A percentile compares a stretch with the other conserved stretches of the same genome.
These are phyloP conservation scores for Phrynosoma platyrhinos DNA, from an alignment of 2,113 vertebrate genomes.

Conservation along the genomic window DNA sequence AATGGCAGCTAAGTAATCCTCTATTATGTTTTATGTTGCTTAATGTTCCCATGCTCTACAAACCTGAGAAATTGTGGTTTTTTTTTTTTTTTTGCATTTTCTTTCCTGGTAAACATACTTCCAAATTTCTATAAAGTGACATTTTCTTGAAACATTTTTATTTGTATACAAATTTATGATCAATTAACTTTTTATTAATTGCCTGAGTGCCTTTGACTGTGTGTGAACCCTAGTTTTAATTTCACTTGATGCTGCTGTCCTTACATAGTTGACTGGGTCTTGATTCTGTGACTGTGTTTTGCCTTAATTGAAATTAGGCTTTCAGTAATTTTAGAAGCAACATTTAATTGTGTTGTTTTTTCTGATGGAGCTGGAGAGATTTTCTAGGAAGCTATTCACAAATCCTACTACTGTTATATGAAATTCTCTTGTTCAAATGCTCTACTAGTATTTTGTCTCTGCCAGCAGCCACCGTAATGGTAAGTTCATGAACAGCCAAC, in stretches of 20 bases:
- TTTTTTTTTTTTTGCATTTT: not conserved
- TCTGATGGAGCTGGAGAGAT: slow-evolving; percentile 1
- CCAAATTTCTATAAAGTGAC: not conserved
- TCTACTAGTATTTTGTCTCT: not conserved
- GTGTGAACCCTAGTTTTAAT: not conserved
- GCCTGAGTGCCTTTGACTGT: not conserved
- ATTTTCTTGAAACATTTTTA: not conserved
- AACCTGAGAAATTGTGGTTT: not conserved
- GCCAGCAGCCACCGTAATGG: not conserved
- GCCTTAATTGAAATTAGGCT: slow-evolving; percentile 24
- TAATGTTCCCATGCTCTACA: not conserved
- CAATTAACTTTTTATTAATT: not conserved
- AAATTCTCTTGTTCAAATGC: slow-evolving; percentile 10
- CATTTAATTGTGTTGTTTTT: slow-evolving; percentile 2
- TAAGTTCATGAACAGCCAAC: not conserved
- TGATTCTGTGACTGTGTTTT: slow-evolving; percentile 9
- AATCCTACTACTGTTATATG: slow-evolving; percentile 17
- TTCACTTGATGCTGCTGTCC: not conserved
- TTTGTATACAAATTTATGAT: not conserved
- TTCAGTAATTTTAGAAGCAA: slow-evolving; percentile 12
- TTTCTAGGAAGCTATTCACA: slow-evolving; percentile 12
- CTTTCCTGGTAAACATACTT: not conserved
- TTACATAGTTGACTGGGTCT: slow-evolving; percentile 21
- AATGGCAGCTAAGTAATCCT: not conserved
- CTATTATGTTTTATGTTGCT: not conserved